A percentile compares a stretch with the other conserved stretches of the same genome.
Conservation (phyloP, 2,797 vertebrate species). For the Cephalopachus bancanus region DNA sequence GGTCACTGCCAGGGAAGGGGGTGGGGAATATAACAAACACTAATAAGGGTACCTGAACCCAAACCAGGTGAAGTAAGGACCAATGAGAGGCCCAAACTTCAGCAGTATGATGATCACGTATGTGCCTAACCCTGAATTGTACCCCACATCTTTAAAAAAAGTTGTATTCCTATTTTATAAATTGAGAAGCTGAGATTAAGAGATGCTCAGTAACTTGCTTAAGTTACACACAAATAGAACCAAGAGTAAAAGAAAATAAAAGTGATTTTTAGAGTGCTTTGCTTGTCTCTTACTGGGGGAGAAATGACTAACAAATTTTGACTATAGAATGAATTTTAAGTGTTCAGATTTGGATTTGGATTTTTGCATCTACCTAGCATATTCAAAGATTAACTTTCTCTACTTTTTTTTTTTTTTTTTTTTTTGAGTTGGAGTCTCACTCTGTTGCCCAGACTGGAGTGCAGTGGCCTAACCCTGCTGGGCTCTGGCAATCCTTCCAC, state of each 20-base stretch:
- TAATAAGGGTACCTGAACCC: background rate
- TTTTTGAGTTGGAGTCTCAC: no score
- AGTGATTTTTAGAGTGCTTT: slow-evolving; percentile 15
- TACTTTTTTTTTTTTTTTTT: background rate
- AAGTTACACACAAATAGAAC: background rate
- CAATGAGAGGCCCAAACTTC: no score
- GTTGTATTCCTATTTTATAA: no score
- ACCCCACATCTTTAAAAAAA: no score
- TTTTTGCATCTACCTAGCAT: background rate
- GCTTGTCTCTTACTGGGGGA: background rate
- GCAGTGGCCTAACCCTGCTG: no score
- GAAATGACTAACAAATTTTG: background rate
- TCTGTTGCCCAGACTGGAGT: no score
- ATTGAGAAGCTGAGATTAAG: no score
- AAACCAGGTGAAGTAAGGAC: no score
- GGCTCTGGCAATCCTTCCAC: no score
- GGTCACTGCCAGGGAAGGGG: no score
- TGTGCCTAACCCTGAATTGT: no score
- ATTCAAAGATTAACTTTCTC: background rate
- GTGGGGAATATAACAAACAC: background rate
- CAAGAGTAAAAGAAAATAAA: background rate
- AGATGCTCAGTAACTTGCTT: background rate
- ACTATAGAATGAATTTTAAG: slow-evolving; percentile 30
- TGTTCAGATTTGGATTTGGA: slow-evolving; percentile 51
- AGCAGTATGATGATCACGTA: no score